Evolutionary conservation across 2,797 vertebrate genomes (phyloP).

Genomic region (Rhinogobio ventralis): DNA sequence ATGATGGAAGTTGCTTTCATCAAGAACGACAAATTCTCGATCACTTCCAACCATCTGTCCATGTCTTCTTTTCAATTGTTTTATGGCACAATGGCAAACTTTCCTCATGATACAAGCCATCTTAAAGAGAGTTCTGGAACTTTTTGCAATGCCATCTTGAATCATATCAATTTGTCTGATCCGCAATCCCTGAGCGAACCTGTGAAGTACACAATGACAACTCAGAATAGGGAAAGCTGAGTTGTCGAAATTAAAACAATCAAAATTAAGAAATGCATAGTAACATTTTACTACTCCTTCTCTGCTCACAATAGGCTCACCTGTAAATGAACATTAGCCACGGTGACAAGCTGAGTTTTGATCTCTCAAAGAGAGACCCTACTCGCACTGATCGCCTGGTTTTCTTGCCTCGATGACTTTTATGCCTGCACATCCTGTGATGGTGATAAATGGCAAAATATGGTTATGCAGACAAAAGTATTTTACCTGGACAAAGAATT

Average conservation of each 20-base stretch:
- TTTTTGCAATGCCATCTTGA: neutral
- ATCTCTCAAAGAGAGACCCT: neutral
- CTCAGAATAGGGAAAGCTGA: neutral
- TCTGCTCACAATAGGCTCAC: neutral
- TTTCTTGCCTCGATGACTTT: neutral
- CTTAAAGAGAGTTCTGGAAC: neutral
- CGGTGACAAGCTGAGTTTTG: neutral
- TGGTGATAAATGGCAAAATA: neutral
- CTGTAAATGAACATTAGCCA: constrained; percentile 10
- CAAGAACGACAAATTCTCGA: neutral
- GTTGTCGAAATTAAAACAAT: constrained; percentile 2
- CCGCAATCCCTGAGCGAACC: neutral
- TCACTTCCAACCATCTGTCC: constrained; percentile 4
- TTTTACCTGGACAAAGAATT: neutral
- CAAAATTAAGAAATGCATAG: neutral
- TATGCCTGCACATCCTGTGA: constrained; percentile 3
- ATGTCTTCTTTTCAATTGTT: neutral
- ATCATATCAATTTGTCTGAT: constrained; percentile 5
- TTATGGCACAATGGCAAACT: neutral
- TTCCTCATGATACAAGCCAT: neutral
- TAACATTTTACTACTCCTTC: neutral
- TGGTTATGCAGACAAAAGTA: neutral
- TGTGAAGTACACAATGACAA: constrained; percentile 1
- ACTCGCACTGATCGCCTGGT: neutral
- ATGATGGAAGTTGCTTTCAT: neutral